Evolutionary conservation across 2,888 invertebrate genomes (phyloP).

Genomic region (Glomeris marginata): DNA sequence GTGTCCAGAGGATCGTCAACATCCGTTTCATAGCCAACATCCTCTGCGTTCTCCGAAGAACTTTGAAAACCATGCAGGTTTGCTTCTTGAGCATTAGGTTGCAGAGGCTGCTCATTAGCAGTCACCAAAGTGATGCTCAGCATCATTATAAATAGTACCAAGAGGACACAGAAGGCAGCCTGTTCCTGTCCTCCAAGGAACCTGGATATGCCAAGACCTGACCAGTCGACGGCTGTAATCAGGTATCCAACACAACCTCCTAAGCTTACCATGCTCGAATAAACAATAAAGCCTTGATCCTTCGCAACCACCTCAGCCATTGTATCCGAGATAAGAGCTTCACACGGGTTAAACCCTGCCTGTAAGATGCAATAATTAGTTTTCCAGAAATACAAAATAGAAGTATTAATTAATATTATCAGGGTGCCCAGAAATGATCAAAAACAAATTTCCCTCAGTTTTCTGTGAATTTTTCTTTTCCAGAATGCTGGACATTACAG

Average conservation of each 20-base stretch:
- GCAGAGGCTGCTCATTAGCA: constrained; percentile 19
- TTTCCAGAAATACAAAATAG: background rate
- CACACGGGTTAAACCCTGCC: constrained; percentile 25
- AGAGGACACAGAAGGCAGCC: constrained; percentile 21
- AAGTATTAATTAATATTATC: no score
- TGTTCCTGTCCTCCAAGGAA: constrained; percentile 21
- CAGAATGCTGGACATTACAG: no score
- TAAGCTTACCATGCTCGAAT: constrained; percentile 25
- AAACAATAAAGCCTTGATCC: constrained; percentile 22
- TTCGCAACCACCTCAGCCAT: constrained; percentile 18
- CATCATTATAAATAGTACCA: constrained; percentile 19
- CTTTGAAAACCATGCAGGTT: background rate
- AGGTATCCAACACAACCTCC: constrained; percentile 26
- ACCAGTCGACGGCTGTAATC: constrained; percentile 24
- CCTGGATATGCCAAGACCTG: constrained; percentile 7
- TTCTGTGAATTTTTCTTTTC: no score
- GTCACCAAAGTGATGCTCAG: constrained; percentile 21
- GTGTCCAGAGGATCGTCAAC: constrained; percentile 16
- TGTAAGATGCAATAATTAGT: constrained; percentile 19
- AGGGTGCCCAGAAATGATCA: no score
- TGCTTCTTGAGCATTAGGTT: background rate
- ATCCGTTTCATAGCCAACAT: constrained; percentile 26
- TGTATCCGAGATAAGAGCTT: constrained; percentile 24
- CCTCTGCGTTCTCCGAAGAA: constrained; percentile 13
- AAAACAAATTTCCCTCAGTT: no score